These are phyloP conservation scores for Cinclus cinclus DNA, from an alignment of 2,113 vertebrate species.

Conservation along the genomic window DNA sequence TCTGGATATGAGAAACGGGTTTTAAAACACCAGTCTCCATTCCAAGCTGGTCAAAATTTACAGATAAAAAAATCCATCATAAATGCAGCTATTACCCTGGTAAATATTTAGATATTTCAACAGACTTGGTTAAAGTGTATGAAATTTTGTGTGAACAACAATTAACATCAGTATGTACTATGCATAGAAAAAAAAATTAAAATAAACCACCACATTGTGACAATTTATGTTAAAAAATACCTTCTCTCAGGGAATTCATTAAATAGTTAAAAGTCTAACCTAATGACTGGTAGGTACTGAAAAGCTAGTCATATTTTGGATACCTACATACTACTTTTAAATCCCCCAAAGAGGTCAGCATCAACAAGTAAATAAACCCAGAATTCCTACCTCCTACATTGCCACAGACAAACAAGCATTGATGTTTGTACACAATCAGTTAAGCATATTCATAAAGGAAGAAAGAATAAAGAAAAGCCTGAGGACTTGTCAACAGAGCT, in stretches of 20 bases:
- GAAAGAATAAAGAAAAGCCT: background rate
- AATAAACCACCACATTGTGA: background rate
- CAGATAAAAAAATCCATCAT: background rate
- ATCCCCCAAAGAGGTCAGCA: background rate
- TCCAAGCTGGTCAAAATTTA: background rate
- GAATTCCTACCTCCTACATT: background rate
- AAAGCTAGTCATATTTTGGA: background rate
- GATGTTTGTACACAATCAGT: background rate
- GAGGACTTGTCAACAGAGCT: background rate
- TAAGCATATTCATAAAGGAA: background rate
- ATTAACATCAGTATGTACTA: background rate
- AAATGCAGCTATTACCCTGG: background rate
- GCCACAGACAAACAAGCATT: background rate
- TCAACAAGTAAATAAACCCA: background rate
- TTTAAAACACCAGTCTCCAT: background rate
- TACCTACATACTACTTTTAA: background rate
- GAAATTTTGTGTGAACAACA: background rate
- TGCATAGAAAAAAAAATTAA: background rate
- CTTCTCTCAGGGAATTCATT: background rate
- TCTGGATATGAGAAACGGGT: background rate
- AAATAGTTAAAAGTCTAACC: background rate
- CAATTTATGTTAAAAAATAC: background rate
- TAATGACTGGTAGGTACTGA: background rate
- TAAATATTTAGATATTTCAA: background rate
- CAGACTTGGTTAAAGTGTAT: background rate